These are phyloP conservation scores for Cheilosia scutellata DNA, from an alignment of 2,888 invertebrate genomes.

Conservation along the genomic window DNA sequence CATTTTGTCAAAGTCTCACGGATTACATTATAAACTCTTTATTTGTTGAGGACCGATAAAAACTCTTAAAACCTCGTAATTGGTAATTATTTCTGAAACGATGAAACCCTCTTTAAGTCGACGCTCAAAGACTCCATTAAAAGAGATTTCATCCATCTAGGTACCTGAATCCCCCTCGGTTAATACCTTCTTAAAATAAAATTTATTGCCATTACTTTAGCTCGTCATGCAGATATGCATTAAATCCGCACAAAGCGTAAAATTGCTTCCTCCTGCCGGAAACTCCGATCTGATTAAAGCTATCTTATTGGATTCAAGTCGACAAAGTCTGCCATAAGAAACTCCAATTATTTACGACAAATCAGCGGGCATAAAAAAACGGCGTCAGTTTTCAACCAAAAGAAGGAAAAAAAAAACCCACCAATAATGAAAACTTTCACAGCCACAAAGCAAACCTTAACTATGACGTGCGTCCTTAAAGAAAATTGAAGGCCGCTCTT, in stretches of 20 bases:
- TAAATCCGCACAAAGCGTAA: conserved; percentile 12
- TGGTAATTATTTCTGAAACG: no score
- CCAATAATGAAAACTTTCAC: conserved; percentile 19
- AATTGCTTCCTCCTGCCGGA: neutral
- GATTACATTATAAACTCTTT: no score
- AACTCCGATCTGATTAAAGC: conserved; percentile 6
- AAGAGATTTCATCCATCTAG: neutral
- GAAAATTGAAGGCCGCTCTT: neutral
- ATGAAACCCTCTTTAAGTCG: no score
- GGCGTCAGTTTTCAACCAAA: neutral
- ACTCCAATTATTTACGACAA: conserved; percentile 19
- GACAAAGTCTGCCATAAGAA: conserved; percentile 7
- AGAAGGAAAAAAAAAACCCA: neutral
- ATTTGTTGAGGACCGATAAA: no score
- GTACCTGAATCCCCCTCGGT: neutral
- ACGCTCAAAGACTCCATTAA: no score
- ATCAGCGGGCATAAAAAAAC: conserved; percentile 4
- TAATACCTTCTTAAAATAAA: neutral
- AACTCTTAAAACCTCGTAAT: no score
- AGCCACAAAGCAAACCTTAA: conserved; percentile 28
- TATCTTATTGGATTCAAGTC: conserved; percentile 21
- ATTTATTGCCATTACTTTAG: neutral
- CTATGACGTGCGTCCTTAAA: neutral
- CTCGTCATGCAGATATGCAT: neutral
- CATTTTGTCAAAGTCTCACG: no score